These are phyloP conservation scores for Campylorhamphus procurvoides DNA, from an alignment of 2,113 vertebrate species.

Conservation along the genomic window DNA sequence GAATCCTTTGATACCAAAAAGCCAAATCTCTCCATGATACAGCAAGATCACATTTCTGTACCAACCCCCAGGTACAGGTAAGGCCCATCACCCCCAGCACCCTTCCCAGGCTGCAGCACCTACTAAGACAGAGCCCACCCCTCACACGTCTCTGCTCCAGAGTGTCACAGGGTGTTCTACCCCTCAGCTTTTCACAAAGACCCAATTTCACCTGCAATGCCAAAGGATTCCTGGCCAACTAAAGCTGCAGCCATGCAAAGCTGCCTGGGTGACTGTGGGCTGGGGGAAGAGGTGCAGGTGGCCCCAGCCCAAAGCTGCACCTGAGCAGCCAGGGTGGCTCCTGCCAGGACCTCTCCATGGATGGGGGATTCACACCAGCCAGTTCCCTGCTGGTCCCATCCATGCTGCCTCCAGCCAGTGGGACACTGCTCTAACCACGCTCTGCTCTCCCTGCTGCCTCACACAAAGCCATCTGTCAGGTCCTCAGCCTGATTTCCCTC, in stretches of 20 bases:
- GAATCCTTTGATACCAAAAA: neutral
- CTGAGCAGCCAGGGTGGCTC: neutral
- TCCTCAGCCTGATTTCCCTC: constrained; percentile 33
- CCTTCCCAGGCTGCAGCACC: neutral
- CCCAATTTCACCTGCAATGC: neutral
- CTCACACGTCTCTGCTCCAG: neutral
- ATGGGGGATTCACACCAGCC: neutral
- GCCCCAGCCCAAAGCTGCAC: neutral
- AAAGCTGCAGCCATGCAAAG: neutral
- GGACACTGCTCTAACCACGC: neutral
- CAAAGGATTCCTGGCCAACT: neutral
- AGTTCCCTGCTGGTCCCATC: neutral
- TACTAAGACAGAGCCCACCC: neutral
- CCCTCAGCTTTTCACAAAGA: neutral
- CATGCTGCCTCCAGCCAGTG: neutral
- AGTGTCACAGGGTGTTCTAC: neutral
- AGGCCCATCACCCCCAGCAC: neutral
- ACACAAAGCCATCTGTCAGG: constrained; percentile 58
- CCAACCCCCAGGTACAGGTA: neutral
- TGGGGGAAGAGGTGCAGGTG: neutral
- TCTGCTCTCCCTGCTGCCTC: neutral
- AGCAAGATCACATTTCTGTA: neutral
- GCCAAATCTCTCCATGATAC: neutral
- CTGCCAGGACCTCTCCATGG: neutral
- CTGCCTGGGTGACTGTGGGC: neutral